Evolutionary conservation across 2,113 vertebrate species (phyloP), one percentile per base, ranked within the genome.

Genomic region (Odocoileus virginianus): DNA sequence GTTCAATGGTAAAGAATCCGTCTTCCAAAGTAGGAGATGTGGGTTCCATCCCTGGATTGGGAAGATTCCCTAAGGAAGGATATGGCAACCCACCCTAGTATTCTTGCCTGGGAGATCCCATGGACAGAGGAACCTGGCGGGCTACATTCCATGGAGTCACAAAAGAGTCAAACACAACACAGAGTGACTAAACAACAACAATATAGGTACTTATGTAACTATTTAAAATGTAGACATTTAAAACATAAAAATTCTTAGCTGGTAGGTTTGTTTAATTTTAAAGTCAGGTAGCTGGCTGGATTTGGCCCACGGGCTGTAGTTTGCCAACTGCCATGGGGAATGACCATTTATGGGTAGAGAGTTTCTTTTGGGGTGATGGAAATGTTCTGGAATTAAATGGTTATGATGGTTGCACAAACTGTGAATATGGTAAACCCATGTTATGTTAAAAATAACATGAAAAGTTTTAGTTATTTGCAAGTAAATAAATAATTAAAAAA

Each of bases 391-490:
- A 90, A 36, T 36, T 85, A 86, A 71, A 10, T 84, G 54, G 40
- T 84, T 28, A 45, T 57, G 19, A 9, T 58, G 16, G 54, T 64
- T 89, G 9, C 9, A 82, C 3, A 89, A 15, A 28, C 43, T 84
- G 50, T 58, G 43, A 92, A 33, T 92, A 61, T 40, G n/a, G 21
- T 36, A 74, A 91, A 83, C 40, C 9, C n/a, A 60, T 54, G 64
- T 40, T 84, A 76, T 58, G n/a, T 92, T 95, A 76, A 96, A 95
- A 97, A 96, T 30, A 19, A 90, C 40, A 67, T 40, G n/a, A 82
- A 58, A 21, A 19, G 47, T 50, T n/a, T 67, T 79, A 21, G 57
- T 50, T 52, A 50, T 36, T 83, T 71, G n/a, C n/a, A 71, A 9
- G 45, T 27, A 64, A 45, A 30, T 61, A 47, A 19, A 2, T 84